Evolutionary conservation across 2,888 invertebrate species (phyloP), one percentile per base, ranked within the genome.

Genomic region (Eupithecia exiguata): DNA sequence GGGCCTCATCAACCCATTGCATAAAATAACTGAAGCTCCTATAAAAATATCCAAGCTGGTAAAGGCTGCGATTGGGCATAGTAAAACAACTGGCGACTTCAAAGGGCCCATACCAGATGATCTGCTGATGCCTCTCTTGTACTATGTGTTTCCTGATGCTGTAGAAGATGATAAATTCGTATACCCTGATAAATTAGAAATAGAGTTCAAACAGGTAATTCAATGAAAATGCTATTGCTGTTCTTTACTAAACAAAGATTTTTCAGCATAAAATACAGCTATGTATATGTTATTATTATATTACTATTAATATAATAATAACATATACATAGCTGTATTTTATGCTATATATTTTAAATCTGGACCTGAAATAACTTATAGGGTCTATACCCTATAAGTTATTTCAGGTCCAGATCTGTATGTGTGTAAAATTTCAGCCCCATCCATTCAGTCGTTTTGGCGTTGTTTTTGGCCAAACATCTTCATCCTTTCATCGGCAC

Each of bases 141-240:
- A 97, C 86, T 98, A 96, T 89, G 91, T 98, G 36, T 98, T 98
- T 87, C 98, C 98, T 70, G 98, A 98, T 95, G 97, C 98, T 72
- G 96, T 97, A 79, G 95, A 96, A 73, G 95, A 96, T 75, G 89
- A 95, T 74, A 93, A 89, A 67, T 95, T 92, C 87, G 93, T 94
- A 4, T 96, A 96, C 84, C 91, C 91, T 62, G 89, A 92, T 62
- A 86, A 90, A 62, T 88, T 94, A 46, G 93, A 93, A 79, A 88
- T 94, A 62, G 95, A 94, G 86, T 93, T 93, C 73, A 90, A 92
- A 81, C 89, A 89, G 89, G 92, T 93, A 80, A 74, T 76, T 40
- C 10, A 16, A 16, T 35, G 16, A 38, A 38, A 38, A 46, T 58
- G 5, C 21, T 58, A 21, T n/a, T n/a, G n/a, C n/a, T n/a, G n/a